Base-by-base conservation (phyloP, 2,888 invertebrate species). In the Thereva nobilitata region DNA sequence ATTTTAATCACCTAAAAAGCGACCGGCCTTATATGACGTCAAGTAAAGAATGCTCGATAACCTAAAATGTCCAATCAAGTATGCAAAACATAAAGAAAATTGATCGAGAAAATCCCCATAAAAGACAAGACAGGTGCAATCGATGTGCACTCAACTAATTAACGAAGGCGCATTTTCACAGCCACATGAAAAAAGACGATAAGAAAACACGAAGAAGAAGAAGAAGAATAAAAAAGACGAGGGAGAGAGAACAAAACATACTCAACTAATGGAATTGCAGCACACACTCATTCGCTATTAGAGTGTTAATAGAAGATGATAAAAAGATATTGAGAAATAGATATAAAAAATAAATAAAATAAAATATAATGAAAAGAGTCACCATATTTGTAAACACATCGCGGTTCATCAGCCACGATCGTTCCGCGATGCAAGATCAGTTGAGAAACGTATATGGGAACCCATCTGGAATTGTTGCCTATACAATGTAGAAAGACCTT, bases 161-260 rank as follows among this genome's bases (percentile, higher is more conserved):
- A 67, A 55, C 49, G 34, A 56, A 55, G 57, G 47, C 57, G 56
- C 63, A 67, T 67, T 53, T 67, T 67, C 56, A 52, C 56, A 52
- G 64, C 56, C 54, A 41, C 38, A 12, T 10, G 38, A 37, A 38
- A 59, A 35, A 23, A 59, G 4, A 59, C 42, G 10, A 44, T 34
- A 44, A 59, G 47, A 59, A 59, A 35, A 12, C 5, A 9, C 6
- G 41, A 23, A 40, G 42, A 55, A 55, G 41, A 38, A 23, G 41
- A 34, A 40, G 23, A 55, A 41, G 23, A 40, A 55, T 55, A 40
- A 59, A 12, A n/a, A 49, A 38, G 47, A 23, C 38, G 35, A 49
- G 40, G 49, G 42, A 44, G 56, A 35, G 44, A 56, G 23, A 23
- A 8, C 34, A 42, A 23, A 44, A 56, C 34, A 34, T 23, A 34